Conservation (phyloP, 2,888 invertebrate species). For the Heteromurus nitidus region DNA sequence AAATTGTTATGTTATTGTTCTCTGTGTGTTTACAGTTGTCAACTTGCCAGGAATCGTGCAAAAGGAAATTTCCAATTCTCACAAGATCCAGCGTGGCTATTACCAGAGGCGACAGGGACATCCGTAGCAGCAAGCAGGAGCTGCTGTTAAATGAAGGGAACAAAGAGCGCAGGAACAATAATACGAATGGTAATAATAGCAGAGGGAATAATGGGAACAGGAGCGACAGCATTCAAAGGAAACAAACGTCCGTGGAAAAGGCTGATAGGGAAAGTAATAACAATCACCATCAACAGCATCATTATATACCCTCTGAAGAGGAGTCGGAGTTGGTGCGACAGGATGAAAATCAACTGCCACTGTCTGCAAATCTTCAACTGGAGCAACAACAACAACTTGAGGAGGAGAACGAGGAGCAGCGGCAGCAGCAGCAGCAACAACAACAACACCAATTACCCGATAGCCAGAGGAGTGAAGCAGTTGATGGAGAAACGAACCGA, state of each 20-base stretch:
- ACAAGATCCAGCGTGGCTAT: background rate
- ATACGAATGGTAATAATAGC: constrained; percentile 24
- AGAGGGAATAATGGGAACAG: constrained; percentile 13
- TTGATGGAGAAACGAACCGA: constrained; percentile 6
- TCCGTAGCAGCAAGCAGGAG: background rate
- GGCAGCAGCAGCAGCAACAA: no score
- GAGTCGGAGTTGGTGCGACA: background rate
- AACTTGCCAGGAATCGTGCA: constrained; percentile 58
- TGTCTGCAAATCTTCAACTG: background rate
- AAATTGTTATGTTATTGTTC: background rate
- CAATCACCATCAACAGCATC: constrained; percentile 45
- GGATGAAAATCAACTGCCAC: constrained; percentile 13
- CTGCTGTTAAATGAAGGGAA: background rate
- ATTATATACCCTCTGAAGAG: constrained; percentile 11
- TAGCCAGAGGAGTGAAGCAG: constrained; percentile 1
- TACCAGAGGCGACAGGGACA: background rate
- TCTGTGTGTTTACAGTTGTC: constrained; percentile 60
- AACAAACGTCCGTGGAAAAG: constrained; percentile 27
- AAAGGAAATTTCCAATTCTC: constrained; percentile 36
- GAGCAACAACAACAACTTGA: constrained; percentile 6
- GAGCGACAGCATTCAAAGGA: background rate
- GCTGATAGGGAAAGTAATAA: constrained; percentile 58
- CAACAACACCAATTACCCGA: constrained; percentile 26
- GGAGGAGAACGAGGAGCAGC: background rate
- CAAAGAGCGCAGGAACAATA: constrained; percentile 25